Evolutionary conservation across 2,888 invertebrate species (phyloP).

Genomic region (Dolichomitus sp.): DNA sequence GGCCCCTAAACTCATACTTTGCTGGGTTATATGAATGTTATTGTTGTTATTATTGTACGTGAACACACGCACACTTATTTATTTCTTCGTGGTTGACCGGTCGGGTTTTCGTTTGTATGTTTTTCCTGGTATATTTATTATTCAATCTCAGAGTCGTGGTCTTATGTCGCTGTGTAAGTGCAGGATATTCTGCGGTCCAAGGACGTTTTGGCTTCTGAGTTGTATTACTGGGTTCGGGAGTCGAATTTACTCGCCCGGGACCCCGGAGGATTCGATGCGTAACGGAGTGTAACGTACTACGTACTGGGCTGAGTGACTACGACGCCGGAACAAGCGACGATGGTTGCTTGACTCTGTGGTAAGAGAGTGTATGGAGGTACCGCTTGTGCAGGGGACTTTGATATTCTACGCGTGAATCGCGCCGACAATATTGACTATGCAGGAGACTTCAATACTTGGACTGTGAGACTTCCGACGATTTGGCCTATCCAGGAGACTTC

Average conservation of each 20-base stretch:
- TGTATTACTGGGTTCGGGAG: conserved; percentile 19
- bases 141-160: conserved; percentile 19
- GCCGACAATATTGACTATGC: background rate
- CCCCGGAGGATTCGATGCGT: conserved; percentile 51
- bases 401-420: background rate
- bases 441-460: conserved; percentile 23
- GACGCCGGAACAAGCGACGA: conserved; percentile 56
- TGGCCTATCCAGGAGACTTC: conserved; percentile 9
- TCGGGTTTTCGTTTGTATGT: conserved; percentile 29
- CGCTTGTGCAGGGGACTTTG: conserved; percentile 1
- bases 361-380: background rate
- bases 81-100: conserved; percentile 17
- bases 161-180: conserved; percentile 9
- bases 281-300: conserved; percentile 54
- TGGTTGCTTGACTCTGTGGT: background rate
- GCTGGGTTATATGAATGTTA: background rate
- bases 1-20: background rate
- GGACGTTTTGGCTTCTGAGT: conserved; percentile 16
- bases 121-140: conserved; percentile 3
- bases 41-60: background rate
- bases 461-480: background rate
- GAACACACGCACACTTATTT: conserved; percentile 3
- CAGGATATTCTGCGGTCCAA: conserved; percentile 24
- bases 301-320: conserved; percentile 42
- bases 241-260: conserved; percentile 18